Evolutionary conservation across 2,797 vertebrate species (phyloP).

Genomic region (Tokudaia muenninki): DNA sequence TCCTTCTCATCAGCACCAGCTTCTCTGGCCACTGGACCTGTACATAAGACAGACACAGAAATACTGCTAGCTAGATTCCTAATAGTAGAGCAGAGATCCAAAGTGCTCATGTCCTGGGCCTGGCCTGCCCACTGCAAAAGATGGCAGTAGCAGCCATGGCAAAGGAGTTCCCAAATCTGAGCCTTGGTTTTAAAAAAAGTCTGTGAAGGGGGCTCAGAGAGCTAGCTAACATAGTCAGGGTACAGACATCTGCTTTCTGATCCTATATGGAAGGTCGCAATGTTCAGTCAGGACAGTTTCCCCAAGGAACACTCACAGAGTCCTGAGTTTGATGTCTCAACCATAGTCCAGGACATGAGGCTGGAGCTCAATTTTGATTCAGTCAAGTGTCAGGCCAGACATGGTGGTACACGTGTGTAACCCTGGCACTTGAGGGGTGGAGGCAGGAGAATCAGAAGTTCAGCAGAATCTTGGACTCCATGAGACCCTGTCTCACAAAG

Average conservation of each 20-base stretch:
- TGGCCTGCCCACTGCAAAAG: neutral
- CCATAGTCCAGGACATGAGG: neutral
- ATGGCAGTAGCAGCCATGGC: neutral
- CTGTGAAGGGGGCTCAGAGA: neutral
- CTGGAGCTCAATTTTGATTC: slow-evolving; percentile 15
- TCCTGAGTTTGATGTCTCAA: neutral
- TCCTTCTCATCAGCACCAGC: neutral
- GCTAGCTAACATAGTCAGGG: neutral
- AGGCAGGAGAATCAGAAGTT: neutral
- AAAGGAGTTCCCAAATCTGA: neutral
- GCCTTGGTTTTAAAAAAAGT: neutral
- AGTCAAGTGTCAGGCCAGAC: neutral
- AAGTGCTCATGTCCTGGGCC: neutral
- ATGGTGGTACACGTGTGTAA: neutral
- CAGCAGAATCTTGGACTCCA: neutral
- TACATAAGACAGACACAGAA: neutral
- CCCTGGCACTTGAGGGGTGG: neutral
- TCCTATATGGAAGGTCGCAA: neutral
- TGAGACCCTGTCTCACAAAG: neutral
- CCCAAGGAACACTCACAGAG: neutral
- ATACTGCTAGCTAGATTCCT: neutral
- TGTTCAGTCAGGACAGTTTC: neutral
- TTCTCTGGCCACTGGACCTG: neutral
- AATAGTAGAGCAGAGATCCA: neutral
- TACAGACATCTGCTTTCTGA: neutral